A percentile compares a stretch with the other conserved stretches of the same genome.
phyloP scores from a whole-genome alignment of 2,888 invertebrate genomes.

The Celastrina argiolus region DNA sequence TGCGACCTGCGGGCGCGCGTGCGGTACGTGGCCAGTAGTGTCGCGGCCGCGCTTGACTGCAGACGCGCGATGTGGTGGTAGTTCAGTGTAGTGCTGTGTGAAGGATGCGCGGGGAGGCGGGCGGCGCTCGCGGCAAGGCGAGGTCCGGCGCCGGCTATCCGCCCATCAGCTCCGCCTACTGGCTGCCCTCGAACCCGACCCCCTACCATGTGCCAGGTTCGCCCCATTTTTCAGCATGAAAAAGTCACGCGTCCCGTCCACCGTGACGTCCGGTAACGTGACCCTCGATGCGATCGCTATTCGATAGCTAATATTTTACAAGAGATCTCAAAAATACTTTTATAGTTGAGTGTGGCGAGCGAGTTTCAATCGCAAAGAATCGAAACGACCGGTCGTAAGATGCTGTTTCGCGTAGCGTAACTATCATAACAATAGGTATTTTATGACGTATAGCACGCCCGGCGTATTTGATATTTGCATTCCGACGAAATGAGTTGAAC shows the following conservation, averaged over 20 bases:
- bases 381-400: slow-evolving; percentile 6
- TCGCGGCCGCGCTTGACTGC: slow-evolving; percentile 66
- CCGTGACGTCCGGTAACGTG: slow-evolving; percentile 3
- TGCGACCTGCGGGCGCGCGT: slow-evolving; percentile 28
- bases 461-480: slow-evolving; percentile 14
- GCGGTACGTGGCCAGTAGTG: slow-evolving; percentile 51
- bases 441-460: slow-evolving; percentile 13
- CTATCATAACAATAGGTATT: slow-evolving; percentile 4
- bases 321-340: not conserved
- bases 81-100: slow-evolving; percentile 55
- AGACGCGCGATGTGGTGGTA: slow-evolving; percentile 65
- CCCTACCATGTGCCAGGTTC: slow-evolving; percentile 92
- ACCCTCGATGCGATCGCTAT: slow-evolving; percentile 3
- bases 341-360: not conserved
- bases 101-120: slow-evolving; percentile 74
- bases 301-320: not conserved
- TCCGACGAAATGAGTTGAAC: slow-evolving; percentile 23
- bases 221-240: slow-evolving; percentile 28
- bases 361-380: not conserved
- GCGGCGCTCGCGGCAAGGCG: slow-evolving; percentile 62
- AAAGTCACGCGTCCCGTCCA: not conserved
- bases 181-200: slow-evolving; percentile 88
- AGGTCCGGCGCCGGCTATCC: slow-evolving; percentile 79
- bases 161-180: slow-evolving; percentile 89
- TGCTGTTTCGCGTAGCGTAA: slow-evolving; percentile 1